Percentiles rank a stretch among this genome's conserved stretches.
Conservation (phyloP, 2,113 vertebrate genomes). For the Aphyosemion australe region DNA sequence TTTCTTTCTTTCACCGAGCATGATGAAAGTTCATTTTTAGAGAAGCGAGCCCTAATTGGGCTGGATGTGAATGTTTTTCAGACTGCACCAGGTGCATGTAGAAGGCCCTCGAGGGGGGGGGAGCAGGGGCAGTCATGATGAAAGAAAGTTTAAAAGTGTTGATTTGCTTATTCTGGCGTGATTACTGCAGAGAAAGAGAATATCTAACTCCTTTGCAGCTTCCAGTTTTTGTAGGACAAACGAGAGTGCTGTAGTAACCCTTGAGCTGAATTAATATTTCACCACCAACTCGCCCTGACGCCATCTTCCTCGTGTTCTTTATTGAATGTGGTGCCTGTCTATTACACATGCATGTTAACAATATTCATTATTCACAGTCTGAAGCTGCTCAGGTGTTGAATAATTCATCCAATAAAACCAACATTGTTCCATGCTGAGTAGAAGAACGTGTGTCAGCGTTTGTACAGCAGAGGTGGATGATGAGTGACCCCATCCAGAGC, state of each 20-base stretch:
- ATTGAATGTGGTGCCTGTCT: constrained; percentile 62
- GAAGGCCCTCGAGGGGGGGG: constrained; percentile 51
- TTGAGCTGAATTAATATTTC: constrained; percentile 62
- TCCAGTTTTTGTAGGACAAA: constrained; percentile 55
- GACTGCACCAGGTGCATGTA: constrained; percentile 66
- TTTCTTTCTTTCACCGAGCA: constrained; percentile 34
- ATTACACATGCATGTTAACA: constrained; percentile 62
- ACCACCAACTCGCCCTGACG: background rate
- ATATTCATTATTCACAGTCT: constrained; percentile 73
- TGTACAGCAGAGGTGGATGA: constrained; percentile 23
- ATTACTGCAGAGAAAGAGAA: constrained; percentile 37
- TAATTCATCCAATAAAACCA: constrained; percentile 61
- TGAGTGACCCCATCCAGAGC: no score
- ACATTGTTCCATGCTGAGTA: constrained; percentile 51
- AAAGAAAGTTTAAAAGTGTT: constrained; percentile 67
- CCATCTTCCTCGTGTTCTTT: constrained; percentile 24
- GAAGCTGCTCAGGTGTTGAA: constrained; percentile 65
- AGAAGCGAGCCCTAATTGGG: constrained; percentile 66
- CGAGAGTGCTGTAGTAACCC: constrained; percentile 52
- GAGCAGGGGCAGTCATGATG: constrained; percentile 47
- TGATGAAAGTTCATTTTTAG: constrained; percentile 57
- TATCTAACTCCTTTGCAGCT: constrained; percentile 64
- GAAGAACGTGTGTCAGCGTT: constrained; percentile 63
- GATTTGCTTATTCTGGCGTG: constrained; percentile 59
- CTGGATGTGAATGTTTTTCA: constrained; percentile 69